phyloP scores from a whole-genome alignment of 1,140 invertebrate genomes.

The Globodera rostochiensis region DNA sequence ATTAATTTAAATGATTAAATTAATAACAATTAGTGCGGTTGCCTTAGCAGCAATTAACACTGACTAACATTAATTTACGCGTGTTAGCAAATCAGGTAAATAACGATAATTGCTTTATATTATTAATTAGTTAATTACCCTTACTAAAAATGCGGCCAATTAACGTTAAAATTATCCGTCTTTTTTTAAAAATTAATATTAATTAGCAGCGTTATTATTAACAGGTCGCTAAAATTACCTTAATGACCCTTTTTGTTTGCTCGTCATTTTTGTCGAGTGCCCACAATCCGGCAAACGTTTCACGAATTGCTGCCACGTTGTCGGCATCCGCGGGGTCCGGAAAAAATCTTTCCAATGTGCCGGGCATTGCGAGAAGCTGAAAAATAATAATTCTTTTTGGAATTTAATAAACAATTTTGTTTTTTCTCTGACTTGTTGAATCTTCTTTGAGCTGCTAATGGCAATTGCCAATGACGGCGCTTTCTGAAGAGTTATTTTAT shows the following conservation, averaged over 20 bases:
- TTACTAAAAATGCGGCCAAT: no score
- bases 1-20: no score
- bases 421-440: constrained; percentile 64
- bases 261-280: constrained; percentile 73
- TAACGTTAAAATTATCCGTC: no score
- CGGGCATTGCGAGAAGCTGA: constrained; percentile 68
- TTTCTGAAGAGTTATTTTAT: no score
- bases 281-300: constrained; percentile 87
- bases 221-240: constrained; percentile 24
- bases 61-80: no score
- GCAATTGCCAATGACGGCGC: constrained; percentile 86
- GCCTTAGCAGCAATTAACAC: no score
- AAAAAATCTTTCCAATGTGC: constrained; percentile 76
- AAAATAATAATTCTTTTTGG: not conserved
- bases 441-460: constrained; percentile 72
- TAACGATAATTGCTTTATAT: no score
- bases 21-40: no score
- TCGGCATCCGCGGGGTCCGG: not conserved
- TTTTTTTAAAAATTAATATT: no score
- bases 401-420: not conserved
- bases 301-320: constrained; percentile 71
- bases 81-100: no score
- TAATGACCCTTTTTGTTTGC: constrained; percentile 47
- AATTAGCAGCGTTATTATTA: no score
- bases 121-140: no score